Conservation (phyloP, 2,113 vertebrate species). For the Thermophis baileyi region DNA sequence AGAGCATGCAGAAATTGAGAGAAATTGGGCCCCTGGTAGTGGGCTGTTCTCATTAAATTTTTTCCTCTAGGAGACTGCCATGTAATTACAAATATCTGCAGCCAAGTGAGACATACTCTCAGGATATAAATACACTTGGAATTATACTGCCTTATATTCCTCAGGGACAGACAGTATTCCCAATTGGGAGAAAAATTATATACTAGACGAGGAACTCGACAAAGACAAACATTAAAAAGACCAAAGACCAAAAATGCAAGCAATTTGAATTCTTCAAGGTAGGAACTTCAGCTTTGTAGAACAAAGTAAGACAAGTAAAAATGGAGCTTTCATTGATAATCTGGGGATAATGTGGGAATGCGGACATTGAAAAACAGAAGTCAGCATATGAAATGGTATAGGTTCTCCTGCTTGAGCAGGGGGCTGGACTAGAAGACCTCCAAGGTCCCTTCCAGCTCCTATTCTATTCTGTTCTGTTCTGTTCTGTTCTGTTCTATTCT, state of each 20-base stretch:
- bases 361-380: neutral
- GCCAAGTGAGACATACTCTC: slow-evolving; percentile 18
- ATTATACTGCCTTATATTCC: neutral
- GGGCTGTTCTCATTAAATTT: slow-evolving; percentile 17
- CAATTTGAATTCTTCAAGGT: neutral
- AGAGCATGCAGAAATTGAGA: neutral
- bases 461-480: too few relatives aligned
- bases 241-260: neutral
- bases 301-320: neutral
- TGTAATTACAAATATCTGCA: slow-evolving; percentile 37
- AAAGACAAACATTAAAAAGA: neutral
- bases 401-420: too few relatives aligned
- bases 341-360: neutral
- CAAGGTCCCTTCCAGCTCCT: too few relatives aligned
- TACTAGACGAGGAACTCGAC: neutral
- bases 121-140: neutral
- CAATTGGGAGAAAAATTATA: neutral
- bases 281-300: neutral
- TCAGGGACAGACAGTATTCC: neutral
- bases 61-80: slow-evolving; percentile 23
- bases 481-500: too few relatives aligned
- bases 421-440: too few relatives aligned
- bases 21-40: neutral
- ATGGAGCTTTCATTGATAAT: neutral
- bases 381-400: too few relatives aligned